These are phyloP conservation scores for Illadopsis cleaveri DNA, from an alignment of 2,113 vertebrate species.

Conservation along the genomic window DNA sequence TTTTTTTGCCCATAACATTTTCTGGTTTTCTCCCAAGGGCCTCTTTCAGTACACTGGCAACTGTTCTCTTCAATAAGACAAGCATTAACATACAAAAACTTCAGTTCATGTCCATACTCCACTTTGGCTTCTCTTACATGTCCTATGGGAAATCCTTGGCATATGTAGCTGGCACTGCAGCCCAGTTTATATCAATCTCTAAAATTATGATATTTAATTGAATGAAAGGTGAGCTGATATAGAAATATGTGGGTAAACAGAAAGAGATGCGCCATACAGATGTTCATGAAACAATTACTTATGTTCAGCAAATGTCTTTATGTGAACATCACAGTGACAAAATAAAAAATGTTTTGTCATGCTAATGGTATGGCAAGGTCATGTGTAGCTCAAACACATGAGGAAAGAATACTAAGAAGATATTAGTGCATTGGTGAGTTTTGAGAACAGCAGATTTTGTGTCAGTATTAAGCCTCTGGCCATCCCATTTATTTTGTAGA, in stretches of 20 bases:
- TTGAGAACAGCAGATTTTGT: background rate
- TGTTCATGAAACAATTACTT: background rate
- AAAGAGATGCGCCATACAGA: background rate
- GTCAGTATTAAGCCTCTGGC: background rate
- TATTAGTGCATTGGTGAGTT: background rate
- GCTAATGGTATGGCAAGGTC: background rate
- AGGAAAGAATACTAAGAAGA: background rate
- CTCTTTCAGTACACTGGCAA: background rate
- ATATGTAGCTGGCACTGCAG: background rate
- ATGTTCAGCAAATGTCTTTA: background rate
- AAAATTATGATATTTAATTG: background rate
- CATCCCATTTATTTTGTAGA: background rate
- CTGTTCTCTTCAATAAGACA: background rate
- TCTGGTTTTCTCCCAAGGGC: background rate
- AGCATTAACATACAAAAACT: background rate
- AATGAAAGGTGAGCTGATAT: background rate
- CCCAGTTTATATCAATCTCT: background rate
- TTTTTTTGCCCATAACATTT: background rate
- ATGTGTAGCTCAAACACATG: background rate
- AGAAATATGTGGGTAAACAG: background rate
- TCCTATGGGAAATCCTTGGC: background rate
- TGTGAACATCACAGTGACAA: background rate
- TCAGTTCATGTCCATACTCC: fast-evolving
- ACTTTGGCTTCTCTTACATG: background rate
- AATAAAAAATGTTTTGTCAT: background rate